phyloP scores from a whole-genome alignment of 2,113 vertebrate genomes.

The Rhipidura dahli region DNA sequence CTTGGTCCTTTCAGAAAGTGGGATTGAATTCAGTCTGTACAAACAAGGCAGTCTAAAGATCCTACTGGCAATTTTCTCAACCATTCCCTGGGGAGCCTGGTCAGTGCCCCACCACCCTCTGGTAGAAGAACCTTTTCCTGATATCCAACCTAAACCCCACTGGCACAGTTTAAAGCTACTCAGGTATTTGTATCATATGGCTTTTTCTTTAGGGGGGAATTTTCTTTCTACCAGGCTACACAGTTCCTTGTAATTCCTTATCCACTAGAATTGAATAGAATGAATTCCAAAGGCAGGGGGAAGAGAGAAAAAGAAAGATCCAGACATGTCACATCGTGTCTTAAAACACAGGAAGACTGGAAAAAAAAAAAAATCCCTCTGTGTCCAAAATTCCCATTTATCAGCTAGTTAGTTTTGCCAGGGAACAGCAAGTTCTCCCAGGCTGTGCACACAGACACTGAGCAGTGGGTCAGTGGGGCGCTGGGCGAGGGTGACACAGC shows the following conservation, averaged over 20 bases:
- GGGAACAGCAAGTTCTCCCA: not conserved
- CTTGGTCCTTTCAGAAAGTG: not conserved
- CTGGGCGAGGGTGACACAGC: accelerated
- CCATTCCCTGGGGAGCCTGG: not conserved
- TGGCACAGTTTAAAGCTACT: not conserved
- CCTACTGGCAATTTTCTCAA: not conserved
- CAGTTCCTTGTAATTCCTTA: not conserved
- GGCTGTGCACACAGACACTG: accelerated
- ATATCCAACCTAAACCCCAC: not conserved
- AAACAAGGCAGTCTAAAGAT: not conserved
- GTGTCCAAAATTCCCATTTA: not conserved
- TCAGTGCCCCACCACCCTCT: not conserved
- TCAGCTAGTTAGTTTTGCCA: not conserved
- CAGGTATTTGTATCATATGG: accelerated
- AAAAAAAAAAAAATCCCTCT: not conserved
- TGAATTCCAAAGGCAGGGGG: not conserved
- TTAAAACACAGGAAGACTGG: not conserved
- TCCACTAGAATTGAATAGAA: no score
- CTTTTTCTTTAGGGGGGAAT: not conserved
- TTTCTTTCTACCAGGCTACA: not conserved
- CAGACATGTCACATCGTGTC: not conserved
- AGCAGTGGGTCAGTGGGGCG: not conserved
- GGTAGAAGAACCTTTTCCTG: not conserved
- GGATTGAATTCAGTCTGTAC: not conserved
- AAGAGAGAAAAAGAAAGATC: not conserved